Evolutionary conservation across 2,888 invertebrate species (phyloP).

Genomic region (Andrena hattorfiana): DNA sequence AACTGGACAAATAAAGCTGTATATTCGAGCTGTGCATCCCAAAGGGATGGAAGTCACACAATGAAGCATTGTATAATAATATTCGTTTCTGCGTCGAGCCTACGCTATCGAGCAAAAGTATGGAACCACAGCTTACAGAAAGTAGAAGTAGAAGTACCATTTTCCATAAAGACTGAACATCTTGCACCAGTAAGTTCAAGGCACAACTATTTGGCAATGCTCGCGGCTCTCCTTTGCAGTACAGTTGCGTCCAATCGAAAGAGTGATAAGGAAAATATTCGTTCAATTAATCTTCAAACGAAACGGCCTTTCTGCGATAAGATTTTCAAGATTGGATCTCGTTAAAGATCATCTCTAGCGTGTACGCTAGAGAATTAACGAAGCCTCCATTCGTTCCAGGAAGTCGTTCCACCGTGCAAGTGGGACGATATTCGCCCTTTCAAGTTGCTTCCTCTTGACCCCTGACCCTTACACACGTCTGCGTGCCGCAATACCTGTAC

Average conservation of each 20-base stretch:
- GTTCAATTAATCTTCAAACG: background rate
- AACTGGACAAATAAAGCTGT: conserved; percentile 41
- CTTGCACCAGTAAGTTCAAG: no score
- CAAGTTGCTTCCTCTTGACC: conserved; percentile 61
- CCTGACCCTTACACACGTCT: conserved; percentile 62
- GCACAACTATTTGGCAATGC: background rate
- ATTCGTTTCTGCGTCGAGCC: background rate
- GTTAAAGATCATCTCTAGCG: conserved; percentile 7
- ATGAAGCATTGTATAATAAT: conserved; percentile 1
- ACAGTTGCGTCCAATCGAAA: background rate
- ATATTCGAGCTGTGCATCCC: conserved; percentile 8
- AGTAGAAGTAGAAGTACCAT: background rate
- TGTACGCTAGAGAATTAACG: conserved; percentile 28
- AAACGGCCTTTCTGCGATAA: background rate
- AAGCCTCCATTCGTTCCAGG: conserved; percentile 33
- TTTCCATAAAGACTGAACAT: background rate
- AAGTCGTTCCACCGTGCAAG: conserved; percentile 8
- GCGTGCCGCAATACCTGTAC: background rate
- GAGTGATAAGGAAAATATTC: background rate
- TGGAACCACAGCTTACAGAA: background rate
- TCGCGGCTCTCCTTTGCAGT: background rate
- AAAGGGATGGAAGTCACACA: conserved; percentile 4
- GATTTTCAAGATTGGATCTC: conserved; percentile 13
- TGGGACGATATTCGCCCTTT: conserved; percentile 17
- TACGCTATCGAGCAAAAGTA: background rate